Base-by-base conservation (phyloP, 2,888 invertebrate genomes). In the Tolmerus cingulatus region DNA sequence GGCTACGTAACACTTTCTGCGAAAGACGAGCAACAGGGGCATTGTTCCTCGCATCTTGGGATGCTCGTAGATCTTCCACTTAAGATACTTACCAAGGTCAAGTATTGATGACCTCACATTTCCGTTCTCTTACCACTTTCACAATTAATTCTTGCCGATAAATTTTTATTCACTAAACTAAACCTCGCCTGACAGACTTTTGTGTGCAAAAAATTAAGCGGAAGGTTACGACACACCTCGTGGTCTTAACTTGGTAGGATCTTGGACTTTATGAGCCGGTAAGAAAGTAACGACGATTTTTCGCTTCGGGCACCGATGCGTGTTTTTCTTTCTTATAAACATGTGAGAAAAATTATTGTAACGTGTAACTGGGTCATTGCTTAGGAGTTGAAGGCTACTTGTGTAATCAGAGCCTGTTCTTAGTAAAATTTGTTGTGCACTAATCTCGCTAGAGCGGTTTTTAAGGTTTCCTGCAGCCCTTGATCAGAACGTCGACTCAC, bases 111-210 rank as follows among this genome's bases (percentile, higher is more conserved):
- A 66, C 82, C 82, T 82, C 66, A 82, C 37, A 66, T 30, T 82
- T 82, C 82, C 30, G 57, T 57, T 82, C 82, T 82, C 82, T 57
- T 34, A 5, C 66, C 37, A 82, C 82, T 82, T 82, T 82, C 82
- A 82, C 57, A 37, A 27, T 51, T 23, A 82, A 66, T 57, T 57
- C 57, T 82, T 79, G 2, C 30, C 51, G 23, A 78, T 43, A 78
- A 46, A 12, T 30, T 78, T 78, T 0, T 43, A 43, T 19, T 23
- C 7, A 40, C 51, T 51, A 51, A 51, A 51, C 66, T 23, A 46
- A 46, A 66, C 66, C 66, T 66, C 66, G 27, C 66, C 66, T 3
- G 27, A 27, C 66, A 66, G 66, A 27, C 27, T 66, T 27, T 23
- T 23, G 66, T 23, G n/a, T 12, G 27, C 19, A 66, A 66, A 66